phyloP scores from a whole-genome alignment of 2,888 invertebrate species.

The Morinoia aosen region DNA sequence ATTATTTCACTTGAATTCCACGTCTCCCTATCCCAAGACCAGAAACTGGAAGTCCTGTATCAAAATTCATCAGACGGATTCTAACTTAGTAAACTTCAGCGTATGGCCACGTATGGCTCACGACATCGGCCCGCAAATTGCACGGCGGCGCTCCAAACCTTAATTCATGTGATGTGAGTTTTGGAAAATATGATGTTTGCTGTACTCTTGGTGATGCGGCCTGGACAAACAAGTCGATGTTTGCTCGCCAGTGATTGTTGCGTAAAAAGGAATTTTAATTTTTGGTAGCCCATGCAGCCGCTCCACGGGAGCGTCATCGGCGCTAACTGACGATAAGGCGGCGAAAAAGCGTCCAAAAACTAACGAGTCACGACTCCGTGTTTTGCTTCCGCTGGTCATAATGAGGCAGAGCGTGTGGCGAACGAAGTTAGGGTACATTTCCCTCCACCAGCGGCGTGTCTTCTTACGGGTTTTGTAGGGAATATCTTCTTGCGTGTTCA shows the following conservation, averaged over 20 bases:
- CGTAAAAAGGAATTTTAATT: slow-evolving; percentile 14
- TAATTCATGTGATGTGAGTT: slow-evolving; percentile 1
- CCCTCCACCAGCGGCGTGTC: background rate
- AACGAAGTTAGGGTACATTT: background rate
- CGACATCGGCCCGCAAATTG: background rate
- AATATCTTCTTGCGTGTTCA: too few relatives aligned
- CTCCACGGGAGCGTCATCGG: background rate
- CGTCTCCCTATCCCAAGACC: background rate
- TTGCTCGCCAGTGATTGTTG: slow-evolving; percentile 7
- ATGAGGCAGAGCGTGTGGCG: background rate
- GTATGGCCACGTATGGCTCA: background rate
- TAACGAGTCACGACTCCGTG: background rate
- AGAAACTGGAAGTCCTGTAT: background rate
- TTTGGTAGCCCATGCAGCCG: background rate
- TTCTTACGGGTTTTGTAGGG: too few relatives aligned
- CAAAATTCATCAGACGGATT: background rate
- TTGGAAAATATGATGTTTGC: slow-evolving; percentile 38
- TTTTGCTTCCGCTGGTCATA: background rate
- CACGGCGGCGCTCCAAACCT: background rate
- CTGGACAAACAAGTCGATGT: slow-evolving; percentile 31
- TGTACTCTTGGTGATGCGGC: slow-evolving; percentile 39
- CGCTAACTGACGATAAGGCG: slow-evolving; percentile 2
- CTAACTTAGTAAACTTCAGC: background rate
- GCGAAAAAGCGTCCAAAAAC: background rate
- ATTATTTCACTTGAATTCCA: background rate